Conservation (phyloP, 2,888 invertebrate species). For the Polymixis flavicincta region DNA sequence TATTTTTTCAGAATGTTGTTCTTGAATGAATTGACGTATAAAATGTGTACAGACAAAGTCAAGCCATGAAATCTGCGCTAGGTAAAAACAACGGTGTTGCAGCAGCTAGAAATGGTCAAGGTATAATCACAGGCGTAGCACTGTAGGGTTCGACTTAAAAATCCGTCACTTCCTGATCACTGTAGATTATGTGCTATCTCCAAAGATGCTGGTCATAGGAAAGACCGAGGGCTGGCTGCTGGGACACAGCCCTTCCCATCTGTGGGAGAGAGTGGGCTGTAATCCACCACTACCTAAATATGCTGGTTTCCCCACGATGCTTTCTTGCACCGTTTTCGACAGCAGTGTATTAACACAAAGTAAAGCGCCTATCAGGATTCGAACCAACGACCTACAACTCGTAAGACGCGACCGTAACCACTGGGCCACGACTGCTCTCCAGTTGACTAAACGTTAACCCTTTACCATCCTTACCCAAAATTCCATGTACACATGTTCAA, state of each 20-base stretch:
- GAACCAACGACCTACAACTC: too few relatives aligned
- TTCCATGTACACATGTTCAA: constrained; percentile 20
- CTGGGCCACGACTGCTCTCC: too few relatives aligned
- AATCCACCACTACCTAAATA: too few relatives aligned
- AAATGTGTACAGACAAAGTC: not conserved
- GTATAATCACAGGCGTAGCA: too few relatives aligned
- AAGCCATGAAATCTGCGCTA: not conserved
- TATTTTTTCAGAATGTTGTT: not conserved
- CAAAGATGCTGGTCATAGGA: not conserved
- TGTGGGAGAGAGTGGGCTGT: too few relatives aligned
- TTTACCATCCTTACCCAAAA: constrained; percentile 16
- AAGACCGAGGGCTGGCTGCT: too few relatives aligned
- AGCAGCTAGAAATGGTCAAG: not conserved
- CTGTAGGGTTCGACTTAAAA: not conserved
- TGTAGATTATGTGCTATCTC: not conserved
- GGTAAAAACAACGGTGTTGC: not conserved
- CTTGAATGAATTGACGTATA: not conserved
- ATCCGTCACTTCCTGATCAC: not conserved
- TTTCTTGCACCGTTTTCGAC: too few relatives aligned
- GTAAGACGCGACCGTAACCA: too few relatives aligned
- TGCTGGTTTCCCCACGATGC: too few relatives aligned
- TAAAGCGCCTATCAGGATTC: too few relatives aligned
- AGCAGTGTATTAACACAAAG: too few relatives aligned
- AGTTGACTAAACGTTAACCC: not conserved
- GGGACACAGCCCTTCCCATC: too few relatives aligned